These are phyloP conservation scores for Jaculus jaculus DNA, from an alignment of 2,113 vertebrate genomes.

Conservation along the genomic window DNA sequence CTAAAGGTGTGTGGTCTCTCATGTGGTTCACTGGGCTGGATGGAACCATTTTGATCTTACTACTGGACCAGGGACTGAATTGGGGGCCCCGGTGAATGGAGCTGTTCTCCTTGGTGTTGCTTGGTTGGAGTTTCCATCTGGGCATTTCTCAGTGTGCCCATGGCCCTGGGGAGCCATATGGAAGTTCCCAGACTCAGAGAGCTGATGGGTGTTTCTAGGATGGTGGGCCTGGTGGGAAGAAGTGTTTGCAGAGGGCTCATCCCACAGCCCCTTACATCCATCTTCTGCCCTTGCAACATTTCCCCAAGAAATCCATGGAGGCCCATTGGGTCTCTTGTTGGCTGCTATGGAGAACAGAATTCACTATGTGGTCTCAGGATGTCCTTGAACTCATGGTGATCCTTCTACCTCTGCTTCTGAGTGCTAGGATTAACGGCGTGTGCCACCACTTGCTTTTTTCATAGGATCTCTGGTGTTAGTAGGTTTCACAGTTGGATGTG, in stretches of 20 bases:
- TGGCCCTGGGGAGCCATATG: fast-evolving
- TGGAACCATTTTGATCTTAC: neutral
- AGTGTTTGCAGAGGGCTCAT: neutral
- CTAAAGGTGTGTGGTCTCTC: neutral
- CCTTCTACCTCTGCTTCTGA: too few species aligned
- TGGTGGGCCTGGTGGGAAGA: too few species aligned
- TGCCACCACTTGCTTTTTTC: too few species aligned
- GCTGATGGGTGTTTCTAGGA: too few species aligned
- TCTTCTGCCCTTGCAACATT: too few species aligned
- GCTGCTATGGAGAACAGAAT: fast-evolving
- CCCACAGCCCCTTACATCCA: fast-evolving
- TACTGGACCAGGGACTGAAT: fast-evolving
- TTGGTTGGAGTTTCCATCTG: fast-evolving
- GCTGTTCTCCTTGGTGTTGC: fast-evolving
- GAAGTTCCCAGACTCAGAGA: neutral
- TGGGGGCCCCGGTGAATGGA: neutral
- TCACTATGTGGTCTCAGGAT: too few species aligned
- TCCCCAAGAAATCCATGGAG: too few species aligned
- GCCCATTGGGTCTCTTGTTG: neutral
- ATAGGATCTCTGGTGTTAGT: neutral
- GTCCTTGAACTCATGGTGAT: too few species aligned
- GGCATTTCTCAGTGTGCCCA: neutral
- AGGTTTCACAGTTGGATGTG: too few species aligned
- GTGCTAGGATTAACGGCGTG: too few species aligned
- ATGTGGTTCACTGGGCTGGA: neutral